phyloP scores from a whole-genome alignment of 2,113 vertebrate genomes.

The Dipodomys ordii region DNA sequence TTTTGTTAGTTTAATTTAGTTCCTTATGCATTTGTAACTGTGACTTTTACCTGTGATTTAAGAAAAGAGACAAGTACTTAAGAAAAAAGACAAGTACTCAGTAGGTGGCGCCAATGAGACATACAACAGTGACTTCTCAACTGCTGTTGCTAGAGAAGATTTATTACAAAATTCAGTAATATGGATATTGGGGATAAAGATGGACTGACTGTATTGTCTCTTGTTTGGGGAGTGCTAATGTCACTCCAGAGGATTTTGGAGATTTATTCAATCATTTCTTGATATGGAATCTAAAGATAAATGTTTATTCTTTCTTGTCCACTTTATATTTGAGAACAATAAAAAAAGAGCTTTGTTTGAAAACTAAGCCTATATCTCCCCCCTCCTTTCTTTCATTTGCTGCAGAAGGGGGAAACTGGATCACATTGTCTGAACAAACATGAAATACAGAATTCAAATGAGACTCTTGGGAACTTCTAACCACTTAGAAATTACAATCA shows the following conservation, averaged over 20 bases:
- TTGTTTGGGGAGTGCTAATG: background rate
- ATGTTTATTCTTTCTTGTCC: conserved; percentile 17
- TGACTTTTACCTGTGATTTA: background rate
- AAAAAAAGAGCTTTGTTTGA: conserved; percentile 26
- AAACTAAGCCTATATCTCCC: background rate
- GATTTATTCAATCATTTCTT: conserved; percentile 35
- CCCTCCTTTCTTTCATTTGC: background rate
- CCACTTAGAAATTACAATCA: background rate
- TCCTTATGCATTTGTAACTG: background rate
- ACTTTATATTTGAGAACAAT: conserved; percentile 13
- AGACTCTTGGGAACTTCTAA: conserved; percentile 21
- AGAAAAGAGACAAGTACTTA: background rate
- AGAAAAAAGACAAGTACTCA: conserved; percentile 43
- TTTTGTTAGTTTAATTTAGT: conserved; percentile 22
- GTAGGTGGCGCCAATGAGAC: conserved; percentile 78
- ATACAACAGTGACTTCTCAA: conserved; percentile 25
- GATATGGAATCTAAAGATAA: conserved; percentile 22
- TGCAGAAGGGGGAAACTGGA: background rate
- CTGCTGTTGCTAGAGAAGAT: background rate
- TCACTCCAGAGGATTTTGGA: conserved; percentile 31
- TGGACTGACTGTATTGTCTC: background rate
- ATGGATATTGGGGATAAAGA: conserved; percentile 25
- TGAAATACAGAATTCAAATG: conserved; percentile 9
- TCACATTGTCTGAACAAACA: conserved; percentile 5
- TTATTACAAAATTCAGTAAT: background rate